phyloP scores from a whole-genome alignment of 2,113 vertebrate species.

The Cygnus buccinator region DNA sequence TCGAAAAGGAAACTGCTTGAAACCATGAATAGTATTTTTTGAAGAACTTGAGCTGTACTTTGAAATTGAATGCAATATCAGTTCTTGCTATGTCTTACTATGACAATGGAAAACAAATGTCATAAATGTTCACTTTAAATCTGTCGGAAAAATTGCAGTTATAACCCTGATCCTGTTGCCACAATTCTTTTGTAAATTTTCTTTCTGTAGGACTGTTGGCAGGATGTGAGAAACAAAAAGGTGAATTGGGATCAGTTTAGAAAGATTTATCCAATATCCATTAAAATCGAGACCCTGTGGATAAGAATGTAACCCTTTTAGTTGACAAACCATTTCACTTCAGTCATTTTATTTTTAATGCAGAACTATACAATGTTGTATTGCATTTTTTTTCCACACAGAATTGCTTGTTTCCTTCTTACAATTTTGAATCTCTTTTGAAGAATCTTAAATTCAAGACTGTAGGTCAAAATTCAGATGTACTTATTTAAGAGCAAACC shows the following conservation, averaged over 20 bases:
- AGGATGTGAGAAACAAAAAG: neutral
- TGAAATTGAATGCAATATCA: neutral
- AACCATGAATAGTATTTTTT: neutral
- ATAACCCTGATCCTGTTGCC: neutral
- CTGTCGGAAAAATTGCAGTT: neutral
- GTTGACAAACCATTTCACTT: neutral
- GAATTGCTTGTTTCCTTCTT: neutral
- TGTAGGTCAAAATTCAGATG: neutral
- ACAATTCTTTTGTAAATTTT: neutral
- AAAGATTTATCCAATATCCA: neutral
- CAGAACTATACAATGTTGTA: neutral
- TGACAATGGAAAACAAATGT: neutral
- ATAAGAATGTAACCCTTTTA: neutral
- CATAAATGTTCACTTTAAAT: neutral
- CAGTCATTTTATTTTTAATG: neutral
- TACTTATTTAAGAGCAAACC: neutral
- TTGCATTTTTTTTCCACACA: neutral
- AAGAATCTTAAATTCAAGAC: neutral
- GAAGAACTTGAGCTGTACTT: neutral
- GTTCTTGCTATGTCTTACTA: neutral
- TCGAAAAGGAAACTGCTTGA: neutral
- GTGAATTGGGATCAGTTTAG: neutral
- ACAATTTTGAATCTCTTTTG: constrained; percentile 5
- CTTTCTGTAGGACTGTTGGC: neutral
- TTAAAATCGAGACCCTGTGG: neutral